phyloP scores from a whole-genome alignment of 2,113 vertebrate species.

The Castor canadensis region DNA sequence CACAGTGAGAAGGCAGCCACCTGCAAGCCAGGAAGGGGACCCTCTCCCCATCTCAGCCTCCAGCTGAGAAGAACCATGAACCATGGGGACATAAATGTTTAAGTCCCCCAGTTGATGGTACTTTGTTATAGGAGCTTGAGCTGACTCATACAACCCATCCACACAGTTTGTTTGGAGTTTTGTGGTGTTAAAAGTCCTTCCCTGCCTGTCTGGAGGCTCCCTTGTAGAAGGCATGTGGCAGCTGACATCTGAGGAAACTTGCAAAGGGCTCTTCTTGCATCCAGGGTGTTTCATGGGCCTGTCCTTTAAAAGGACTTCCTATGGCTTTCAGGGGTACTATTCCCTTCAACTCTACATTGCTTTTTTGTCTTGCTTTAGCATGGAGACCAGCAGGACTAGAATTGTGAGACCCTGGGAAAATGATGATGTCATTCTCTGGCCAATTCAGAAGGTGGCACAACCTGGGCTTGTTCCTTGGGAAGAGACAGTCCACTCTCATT shows the following conservation, averaged over 20 bases:
- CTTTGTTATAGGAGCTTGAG: not conserved
- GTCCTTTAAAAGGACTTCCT: not conserved
- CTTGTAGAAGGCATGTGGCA: rapidly evolving
- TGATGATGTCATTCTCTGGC: not conserved
- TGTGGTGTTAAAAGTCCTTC: not conserved
- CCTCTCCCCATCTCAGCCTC: not conserved
- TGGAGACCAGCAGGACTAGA: not conserved
- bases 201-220: not conserved
- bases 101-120: too few relatives aligned
- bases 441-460: too few relatives aligned
- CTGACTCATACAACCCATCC: not conserved
- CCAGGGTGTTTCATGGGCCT: not conserved
- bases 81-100: not conserved
- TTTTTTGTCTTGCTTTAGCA: not conserved
- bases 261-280: not conserved
- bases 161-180: not conserved
- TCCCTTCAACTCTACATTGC: not conserved
- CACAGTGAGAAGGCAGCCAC: not conserved
- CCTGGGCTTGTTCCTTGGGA: not conserved
- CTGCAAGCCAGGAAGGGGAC: not conserved
- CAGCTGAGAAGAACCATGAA: not conserved
- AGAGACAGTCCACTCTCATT: not conserved
- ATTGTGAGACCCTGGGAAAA: not conserved
- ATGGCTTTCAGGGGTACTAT: not conserved
- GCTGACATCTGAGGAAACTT: not conserved